Percentiles rank a stretch among this genome's conserved stretches.
These are phyloP conservation scores for Pollimyrus isidori DNA, from an alignment of 2,113 vertebrate genomes.

Conservation along the genomic window DNA sequence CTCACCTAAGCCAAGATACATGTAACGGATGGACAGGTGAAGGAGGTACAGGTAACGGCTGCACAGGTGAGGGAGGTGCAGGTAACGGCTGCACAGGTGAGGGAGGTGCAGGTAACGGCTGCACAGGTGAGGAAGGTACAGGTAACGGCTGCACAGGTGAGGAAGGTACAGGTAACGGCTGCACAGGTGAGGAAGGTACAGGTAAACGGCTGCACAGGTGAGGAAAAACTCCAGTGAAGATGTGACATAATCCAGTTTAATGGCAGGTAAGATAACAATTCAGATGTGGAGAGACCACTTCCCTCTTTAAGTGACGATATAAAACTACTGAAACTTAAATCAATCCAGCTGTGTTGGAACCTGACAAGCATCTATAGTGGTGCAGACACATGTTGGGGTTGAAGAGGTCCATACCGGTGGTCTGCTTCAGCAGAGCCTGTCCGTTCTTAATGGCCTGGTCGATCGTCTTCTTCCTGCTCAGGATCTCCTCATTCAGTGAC, in stretches of 20 bases:
- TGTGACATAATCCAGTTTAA: neutral
- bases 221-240: neutral
- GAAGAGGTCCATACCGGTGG: constrained; percentile 70
- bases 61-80: neutral
- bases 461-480: constrained; percentile 92
- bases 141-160: neutral
- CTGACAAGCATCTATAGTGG: neutral
- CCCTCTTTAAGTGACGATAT: neutral
- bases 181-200: neutral
- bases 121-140: neutral
- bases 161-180: neutral
- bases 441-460: constrained; percentile 97
- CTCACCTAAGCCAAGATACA: constrained; percentile 64
- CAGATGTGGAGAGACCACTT: neutral
- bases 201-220: neutral
- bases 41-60: neutral
- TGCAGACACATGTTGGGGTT: neutral
- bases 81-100: neutral
- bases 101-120: neutral
- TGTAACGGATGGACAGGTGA: neutral
- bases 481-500: constrained; percentile 91
- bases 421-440: constrained; percentile 93
- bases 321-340: neutral
- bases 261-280: neutral
- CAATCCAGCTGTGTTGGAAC: neutral